Evolutionary conservation across 2,888 invertebrate species (phyloP).

Genomic region (Drosophila formosana): DNA sequence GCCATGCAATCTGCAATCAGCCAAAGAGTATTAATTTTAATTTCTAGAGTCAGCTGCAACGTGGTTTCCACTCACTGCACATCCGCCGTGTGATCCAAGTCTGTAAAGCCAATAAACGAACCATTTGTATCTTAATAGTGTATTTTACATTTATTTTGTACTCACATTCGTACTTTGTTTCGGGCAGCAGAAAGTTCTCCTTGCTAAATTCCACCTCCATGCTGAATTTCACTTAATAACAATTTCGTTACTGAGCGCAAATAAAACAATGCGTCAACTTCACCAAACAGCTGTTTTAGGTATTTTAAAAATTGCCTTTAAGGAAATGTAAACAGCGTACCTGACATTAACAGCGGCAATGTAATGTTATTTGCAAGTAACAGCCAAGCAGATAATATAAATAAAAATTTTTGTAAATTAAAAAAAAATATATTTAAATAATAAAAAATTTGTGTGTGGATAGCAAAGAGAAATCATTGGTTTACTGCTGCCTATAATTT

Average conservation of each 20-base stretch:
- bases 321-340: slow-evolving; percentile 30
- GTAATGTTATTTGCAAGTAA: not conserved
- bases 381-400: not conserved
- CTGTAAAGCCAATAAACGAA: slow-evolving; percentile 85
- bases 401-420: no score
- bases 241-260: slow-evolving; percentile 39
- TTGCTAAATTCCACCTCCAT: slow-evolving; percentile 86
- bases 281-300: slow-evolving; percentile 39
- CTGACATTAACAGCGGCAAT: not conserved
- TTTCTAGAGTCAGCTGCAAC: slow-evolving; percentile 5
- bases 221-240: slow-evolving; percentile 11
- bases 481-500: no score
- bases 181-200: slow-evolving; percentile 88
- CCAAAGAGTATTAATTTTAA: not conserved
- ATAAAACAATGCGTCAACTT: not conserved
- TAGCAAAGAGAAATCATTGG: no score
- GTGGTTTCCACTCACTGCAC: slow-evolving; percentile 94
- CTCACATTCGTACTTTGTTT: slow-evolving; percentile 94
- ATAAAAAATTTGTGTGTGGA: no score
- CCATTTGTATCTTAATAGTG: slow-evolving; percentile 41
- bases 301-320: slow-evolving; percentile 4
- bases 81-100: slow-evolving; percentile 98
- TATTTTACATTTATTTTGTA: not conserved
- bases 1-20: slow-evolving; percentile 90
- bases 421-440: no score